A percentile compares a stretch with the other conserved stretches of the same genome.
Conservation (phyloP, 2,797 vertebrate genomes). For the Chromobotia macracanthus region DNA sequence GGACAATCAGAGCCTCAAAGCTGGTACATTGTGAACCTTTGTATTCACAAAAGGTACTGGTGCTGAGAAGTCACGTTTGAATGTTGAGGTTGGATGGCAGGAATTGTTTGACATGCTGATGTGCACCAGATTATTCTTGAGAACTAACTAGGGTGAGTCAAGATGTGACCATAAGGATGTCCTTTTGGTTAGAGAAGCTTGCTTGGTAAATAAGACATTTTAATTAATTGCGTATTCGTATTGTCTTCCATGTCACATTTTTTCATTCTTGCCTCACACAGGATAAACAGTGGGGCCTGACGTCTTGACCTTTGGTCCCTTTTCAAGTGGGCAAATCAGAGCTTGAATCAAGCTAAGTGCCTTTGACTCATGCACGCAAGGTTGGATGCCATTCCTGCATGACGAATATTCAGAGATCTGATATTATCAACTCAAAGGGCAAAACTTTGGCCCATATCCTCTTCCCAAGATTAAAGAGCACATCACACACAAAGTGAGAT, state of each 20-base stretch:
- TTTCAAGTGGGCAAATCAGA: slow-evolving; percentile 32
- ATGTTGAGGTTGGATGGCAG: background rate
- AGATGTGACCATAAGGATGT: background rate
- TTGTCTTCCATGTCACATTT: slow-evolving; percentile 20
- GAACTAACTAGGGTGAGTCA: background rate
- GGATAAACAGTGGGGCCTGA: slow-evolving; percentile 14
- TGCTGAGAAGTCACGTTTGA: background rate
- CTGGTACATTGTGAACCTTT: background rate
- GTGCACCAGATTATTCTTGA: background rate
- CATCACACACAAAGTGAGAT: slow-evolving; percentile 39
- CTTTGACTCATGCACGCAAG: background rate
- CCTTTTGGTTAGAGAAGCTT: background rate
- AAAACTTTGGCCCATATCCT: slow-evolving; percentile 38
- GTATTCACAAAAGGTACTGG: background rate
- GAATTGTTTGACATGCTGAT: background rate
- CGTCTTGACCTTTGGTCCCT: slow-evolving; percentile 19
- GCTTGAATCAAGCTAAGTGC: slow-evolving; percentile 30
- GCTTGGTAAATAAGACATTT: slow-evolving; percentile 12
- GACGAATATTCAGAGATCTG: slow-evolving; percentile 43
- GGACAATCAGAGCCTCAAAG: background rate
- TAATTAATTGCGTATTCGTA: slow-evolving; percentile 12
- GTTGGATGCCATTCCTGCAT: slow-evolving; percentile 18
- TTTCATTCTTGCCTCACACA: slow-evolving; percentile 7
- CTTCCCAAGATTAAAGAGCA: slow-evolving; percentile 41
- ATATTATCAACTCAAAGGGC: slow-evolving; percentile 41